Conservation (phyloP, 2,797 vertebrate genomes). For the Selene dorsalis region DNA sequence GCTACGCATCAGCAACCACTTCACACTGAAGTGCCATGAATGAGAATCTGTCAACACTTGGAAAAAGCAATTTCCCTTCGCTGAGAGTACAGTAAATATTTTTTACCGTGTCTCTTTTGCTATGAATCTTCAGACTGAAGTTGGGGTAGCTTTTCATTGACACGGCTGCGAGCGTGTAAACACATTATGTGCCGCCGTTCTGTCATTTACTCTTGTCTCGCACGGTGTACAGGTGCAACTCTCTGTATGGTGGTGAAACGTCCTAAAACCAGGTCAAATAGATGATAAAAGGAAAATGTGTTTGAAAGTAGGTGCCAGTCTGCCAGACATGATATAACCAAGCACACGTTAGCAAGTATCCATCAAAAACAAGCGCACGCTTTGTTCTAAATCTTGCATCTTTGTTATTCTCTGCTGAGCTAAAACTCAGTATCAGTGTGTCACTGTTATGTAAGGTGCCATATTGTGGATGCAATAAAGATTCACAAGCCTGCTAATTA, state of each 20-base stretch:
- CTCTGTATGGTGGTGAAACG: slow-evolving; percentile 22
- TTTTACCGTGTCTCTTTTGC: slow-evolving; percentile 24
- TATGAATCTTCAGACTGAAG: slow-evolving; percentile 5
- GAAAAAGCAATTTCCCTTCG: slow-evolving; percentile 43
- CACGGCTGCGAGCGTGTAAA: slow-evolving; percentile 42
- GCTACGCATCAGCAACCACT: slow-evolving; percentile 44
- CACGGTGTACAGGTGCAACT: slow-evolving; percentile 43
- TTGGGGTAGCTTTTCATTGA: slow-evolving; percentile 45
- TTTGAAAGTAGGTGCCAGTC: slow-evolving; percentile 14
- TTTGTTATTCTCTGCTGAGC: neutral
- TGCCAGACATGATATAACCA: slow-evolving; percentile 42
- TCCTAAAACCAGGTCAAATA: slow-evolving; percentile 53
- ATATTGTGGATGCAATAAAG: neutral
- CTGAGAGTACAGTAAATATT: slow-evolving; percentile 58
- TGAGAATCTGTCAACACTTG: slow-evolving; percentile 56
- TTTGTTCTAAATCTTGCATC: slow-evolving; percentile 5
- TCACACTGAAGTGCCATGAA: slow-evolving; percentile 53
- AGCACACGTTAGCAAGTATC: slow-evolving; percentile 28
- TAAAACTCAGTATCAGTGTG: neutral
- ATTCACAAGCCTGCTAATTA: neutral
- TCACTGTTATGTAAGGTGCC: neutral
- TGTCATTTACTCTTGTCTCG: slow-evolving; percentile 43
- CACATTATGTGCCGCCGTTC: slow-evolving; percentile 37
- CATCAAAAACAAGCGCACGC: slow-evolving; percentile 9
- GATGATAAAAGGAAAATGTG: slow-evolving; percentile 12